These are phyloP conservation scores for Pagrus major DNA, from an alignment of 2,113 vertebrate genomes.

Conservation along the genomic window DNA sequence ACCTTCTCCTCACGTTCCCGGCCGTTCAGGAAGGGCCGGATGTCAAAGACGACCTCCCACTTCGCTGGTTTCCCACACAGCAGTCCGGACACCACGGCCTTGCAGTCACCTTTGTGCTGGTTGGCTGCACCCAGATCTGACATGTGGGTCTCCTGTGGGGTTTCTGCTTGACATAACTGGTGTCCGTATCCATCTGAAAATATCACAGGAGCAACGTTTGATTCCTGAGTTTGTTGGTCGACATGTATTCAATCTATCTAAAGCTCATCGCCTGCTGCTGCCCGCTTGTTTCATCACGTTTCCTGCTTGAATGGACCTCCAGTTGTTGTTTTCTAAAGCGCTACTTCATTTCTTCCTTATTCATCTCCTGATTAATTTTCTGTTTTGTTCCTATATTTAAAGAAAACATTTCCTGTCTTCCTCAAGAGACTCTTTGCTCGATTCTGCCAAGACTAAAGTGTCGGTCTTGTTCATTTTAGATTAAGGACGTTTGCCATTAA, in stretches of 20 bases:
- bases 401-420: slow-evolving; percentile 22
- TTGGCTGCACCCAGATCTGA: slow-evolving; percentile 46
- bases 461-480: background rate
- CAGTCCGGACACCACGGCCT: slow-evolving; percentile 91
- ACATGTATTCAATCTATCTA: background rate
- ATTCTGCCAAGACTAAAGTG: background rate
- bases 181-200: slow-evolving; percentile 86
- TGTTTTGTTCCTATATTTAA: slow-evolving; percentile 14
- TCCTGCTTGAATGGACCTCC: background rate
- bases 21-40: slow-evolving; percentile 85
- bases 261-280: background rate
- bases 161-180: slow-evolving; percentile 84
- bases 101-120: slow-evolving; percentile 82
- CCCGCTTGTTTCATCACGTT: background rate
- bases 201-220: slow-evolving; percentile 6
- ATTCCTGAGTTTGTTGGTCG: background rate
- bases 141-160: slow-evolving; percentile 68
- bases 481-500: background rate
- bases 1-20: slow-evolving; percentile 78
- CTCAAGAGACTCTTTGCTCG: background rate
- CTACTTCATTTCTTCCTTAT: slow-evolving; percentile 12
- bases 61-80: slow-evolving; percentile 84
- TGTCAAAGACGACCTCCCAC: slow-evolving; percentile 94
- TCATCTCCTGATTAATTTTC: slow-evolving; percentile 25
- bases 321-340: slow-evolving; percentile 19